These are phyloP conservation scores for Allacma fusca DNA, from an alignment of 2,888 invertebrate genomes.

Conservation along the genomic window DNA sequence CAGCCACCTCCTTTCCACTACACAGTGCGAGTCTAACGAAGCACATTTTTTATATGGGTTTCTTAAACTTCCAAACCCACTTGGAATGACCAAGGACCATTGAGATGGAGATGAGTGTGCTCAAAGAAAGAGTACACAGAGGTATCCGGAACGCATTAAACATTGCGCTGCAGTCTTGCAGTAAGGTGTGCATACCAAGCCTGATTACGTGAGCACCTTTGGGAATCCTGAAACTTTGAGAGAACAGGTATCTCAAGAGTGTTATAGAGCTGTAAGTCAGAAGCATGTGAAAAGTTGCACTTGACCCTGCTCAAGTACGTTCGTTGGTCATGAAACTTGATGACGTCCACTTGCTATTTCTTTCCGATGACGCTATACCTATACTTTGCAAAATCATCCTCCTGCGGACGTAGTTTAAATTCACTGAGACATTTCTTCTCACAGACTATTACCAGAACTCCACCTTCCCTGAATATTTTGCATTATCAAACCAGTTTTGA, in stretches of 20 bases:
- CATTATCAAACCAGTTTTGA: too few relatives aligned
- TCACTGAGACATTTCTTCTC: too few relatives aligned
- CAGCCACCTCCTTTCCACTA: neutral
- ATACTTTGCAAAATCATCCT: neutral
- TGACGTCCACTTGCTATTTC: constrained; percentile 16
- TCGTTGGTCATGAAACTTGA: neutral
- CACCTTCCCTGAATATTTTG: too few relatives aligned
- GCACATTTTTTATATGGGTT: neutral
- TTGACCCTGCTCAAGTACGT: constrained; percentile 11
- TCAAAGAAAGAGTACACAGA: neutral
- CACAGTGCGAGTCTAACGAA: too few relatives aligned
- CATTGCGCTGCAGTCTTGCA: neutral
- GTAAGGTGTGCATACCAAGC: neutral
- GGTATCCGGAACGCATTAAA: neutral
- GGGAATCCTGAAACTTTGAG: constrained; percentile 12
- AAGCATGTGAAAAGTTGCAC: constrained; percentile 1
- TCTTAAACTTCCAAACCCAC: neutral
- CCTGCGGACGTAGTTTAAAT: too few relatives aligned
- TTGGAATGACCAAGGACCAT: neutral
- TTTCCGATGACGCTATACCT: neutral
- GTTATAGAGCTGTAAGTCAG: neutral
- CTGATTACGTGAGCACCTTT: constrained; percentile 6
- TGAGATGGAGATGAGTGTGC: neutral
- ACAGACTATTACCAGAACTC: too few relatives aligned
- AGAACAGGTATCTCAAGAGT: constrained; percentile 2